A percentile compares a stretch with the other conserved stretches of the same genome.
phyloP scores from a whole-genome alignment of 2,113 vertebrate species.

The Puma concolor region DNA sequence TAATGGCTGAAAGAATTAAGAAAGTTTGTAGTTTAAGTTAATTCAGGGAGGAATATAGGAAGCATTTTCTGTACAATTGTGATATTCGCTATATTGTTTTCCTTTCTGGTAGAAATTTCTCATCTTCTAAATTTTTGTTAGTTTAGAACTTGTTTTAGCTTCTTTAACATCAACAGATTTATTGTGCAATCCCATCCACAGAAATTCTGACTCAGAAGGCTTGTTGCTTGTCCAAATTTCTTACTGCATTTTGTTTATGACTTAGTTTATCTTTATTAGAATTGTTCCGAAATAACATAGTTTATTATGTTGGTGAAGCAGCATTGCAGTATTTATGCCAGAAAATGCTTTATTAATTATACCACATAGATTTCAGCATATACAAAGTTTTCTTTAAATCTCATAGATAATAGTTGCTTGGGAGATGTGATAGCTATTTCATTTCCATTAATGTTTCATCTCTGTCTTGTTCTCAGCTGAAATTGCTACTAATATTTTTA shows the following conservation, averaged over 20 bases:
- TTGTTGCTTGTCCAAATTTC: not conserved
- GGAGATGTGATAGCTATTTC: not conserved
- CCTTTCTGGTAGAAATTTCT: not conserved
- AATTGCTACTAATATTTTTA: slow-evolving; percentile 29
- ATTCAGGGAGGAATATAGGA: not conserved
- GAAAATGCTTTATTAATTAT: slow-evolving; percentile 29
- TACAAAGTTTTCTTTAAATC: not conserved
- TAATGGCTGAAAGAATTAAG: slow-evolving; percentile 42
- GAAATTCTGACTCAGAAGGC: not conserved
- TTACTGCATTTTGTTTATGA: not conserved
- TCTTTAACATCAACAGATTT: not conserved
- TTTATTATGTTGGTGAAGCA: not conserved
- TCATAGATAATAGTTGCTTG: not conserved
- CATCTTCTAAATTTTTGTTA: not conserved
- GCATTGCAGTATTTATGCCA: not conserved
- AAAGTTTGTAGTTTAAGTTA: slow-evolving; percentile 20
- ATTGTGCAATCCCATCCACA: not conserved
- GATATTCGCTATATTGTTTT: not conserved
- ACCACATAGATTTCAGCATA: not conserved
- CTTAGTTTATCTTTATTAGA: not conserved
- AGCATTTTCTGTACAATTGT: not conserved
- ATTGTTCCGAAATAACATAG: not conserved
- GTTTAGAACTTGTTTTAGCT: not conserved
- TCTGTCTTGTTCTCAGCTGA: slow-evolving; percentile 2
- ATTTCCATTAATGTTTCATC: slow-evolving; percentile 18